Evolutionary conservation across 2,797 vertebrate genomes (phyloP), one percentile per base, ranked within the genome.

Genomic region (Melanotaenia boesemani): DNA sequence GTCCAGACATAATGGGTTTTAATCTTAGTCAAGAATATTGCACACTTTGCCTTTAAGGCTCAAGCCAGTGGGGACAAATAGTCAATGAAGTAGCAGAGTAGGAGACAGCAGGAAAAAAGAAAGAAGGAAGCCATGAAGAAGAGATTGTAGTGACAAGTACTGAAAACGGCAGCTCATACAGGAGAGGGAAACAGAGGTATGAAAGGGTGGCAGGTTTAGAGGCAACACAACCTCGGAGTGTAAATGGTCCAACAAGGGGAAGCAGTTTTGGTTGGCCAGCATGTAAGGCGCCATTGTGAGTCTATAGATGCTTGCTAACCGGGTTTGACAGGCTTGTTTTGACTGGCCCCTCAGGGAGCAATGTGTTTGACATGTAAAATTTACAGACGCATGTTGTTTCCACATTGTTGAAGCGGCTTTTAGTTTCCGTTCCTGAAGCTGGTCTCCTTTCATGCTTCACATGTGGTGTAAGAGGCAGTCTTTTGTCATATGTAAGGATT

Each of bases 291-390:
- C 88, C 88, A 91, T 93, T 93, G 91, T 92, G 70, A 18, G 46
- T 82, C 80, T n/a, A 18, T 16, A 78, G 74, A 22, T 32, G 63
- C 64, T 60, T 4, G 57, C 77, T 89, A 93, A 94, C 84, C 39
- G 76, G 75, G 63, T 86, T 80, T 91, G 87, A 92, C 90, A 81
- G 84, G 74, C 65, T 68, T 86, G 86, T 90, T 92, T 92, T 81
- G 64, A 90, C 88, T 65, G 76, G 62, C 55, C 67, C 92, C 72
- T 81, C 10, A 13, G 93, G 91, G 92, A 94, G 80, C 80, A 76
- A 88, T 90, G 89, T 89, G 84, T 91, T 93, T 78, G 83, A 89
- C 81, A 90, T 81, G 82, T 44, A 82, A 93, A 78, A 83, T 90
- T 88, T 89, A 91, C 88, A 86, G 87, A 78, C 76, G 70, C 85